Evolutionary conservation across 2,113 vertebrate genomes (phyloP), one percentile per base, ranked within the genome.

Genomic region (Lophius piscatorius): DNA sequence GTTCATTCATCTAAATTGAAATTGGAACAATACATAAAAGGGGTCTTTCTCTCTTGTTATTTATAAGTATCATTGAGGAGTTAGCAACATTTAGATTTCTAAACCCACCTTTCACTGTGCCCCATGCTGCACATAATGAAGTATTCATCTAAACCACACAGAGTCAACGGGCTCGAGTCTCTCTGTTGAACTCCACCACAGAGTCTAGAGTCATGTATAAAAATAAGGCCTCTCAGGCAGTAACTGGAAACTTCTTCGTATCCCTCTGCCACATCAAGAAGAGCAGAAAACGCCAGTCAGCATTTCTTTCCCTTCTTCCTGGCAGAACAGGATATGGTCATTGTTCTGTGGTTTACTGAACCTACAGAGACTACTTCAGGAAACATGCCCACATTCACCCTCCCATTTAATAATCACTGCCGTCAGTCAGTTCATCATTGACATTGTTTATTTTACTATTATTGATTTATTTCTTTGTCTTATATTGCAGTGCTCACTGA

Each of bases 401-500:
- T 52, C 33, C 24, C 3, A 39, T 29, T 2, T 62, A 44, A 70
- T 59, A 45, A 70, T 39, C 45, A 47, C 13, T 56, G 21, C 39
- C 51, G 34, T 63, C 38, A 45, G 3, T n/a, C n/a, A n/a, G n/a
- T n/a, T n/a, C n/a, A n/a, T n/a, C n/a, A n/a, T n/a, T n/a, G n/a
- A n/a, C n/a, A n/a, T n/a, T n/a, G 42, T 51, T 38, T 63, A 22
- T 64, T 78, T 70, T 51, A 60, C 55, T 41, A 49, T 74, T 9
- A 22, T 14, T 6, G 7, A n/a, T 8, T 60, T 17, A 39, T 23
- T 14, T 51, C 22, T 60, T 22, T 33, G 12, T 74, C 36, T 55
- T 71, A 20, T 40, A 58, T 85, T 16, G 4, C 67, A 99, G 97
- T 98, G 74, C 86, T 99, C 78, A 96, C 95, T 82, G 97, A 99